Base-by-base conservation (phyloP, 2,888 invertebrate species). In the Alsophila aescularia region DNA sequence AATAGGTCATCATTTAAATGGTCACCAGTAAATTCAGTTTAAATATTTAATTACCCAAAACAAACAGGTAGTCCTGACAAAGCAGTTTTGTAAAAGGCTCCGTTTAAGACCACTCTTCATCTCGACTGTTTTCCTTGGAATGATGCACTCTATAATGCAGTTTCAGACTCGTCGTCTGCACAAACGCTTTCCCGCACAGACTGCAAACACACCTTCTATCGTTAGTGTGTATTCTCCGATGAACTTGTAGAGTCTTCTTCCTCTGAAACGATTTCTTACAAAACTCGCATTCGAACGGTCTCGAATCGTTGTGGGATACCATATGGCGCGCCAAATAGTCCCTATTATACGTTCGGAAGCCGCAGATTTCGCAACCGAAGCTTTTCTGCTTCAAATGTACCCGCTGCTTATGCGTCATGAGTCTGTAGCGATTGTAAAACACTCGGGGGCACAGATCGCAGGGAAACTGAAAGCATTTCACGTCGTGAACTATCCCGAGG, bases 241-340 rank as follows among this genome's bases (percentile, higher is more conserved):
- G 93, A 1, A 92, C 85, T 0, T 92, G 92, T 31, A 93, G 65
- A 0, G 93, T 92, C 50, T 91, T 92, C 62, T 92, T 91, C 58
- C 93, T 92, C 36, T 93, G 93, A 65, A 94, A 94, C 0, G 89
- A 75, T 64, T 93, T 94, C 29, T 92, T 92, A 57, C 94, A 94
- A 54, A 88, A 81, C 4, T 91, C 87, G 60, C 94, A 94, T 32
- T 91, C 85, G 40, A 87, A 93, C 2, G 93, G 93, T 45, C 93
- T 83, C 0, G 92, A 79, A 1, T 93, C 92, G 1, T 90, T 91
- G 53, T 94, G 94, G 0, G 85, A 90, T 0, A 93, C 89, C 77
- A 91, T 90, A 49, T 94, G 94, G 0, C 91, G 82, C 27, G 85
- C 88, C 44, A 94, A 65, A 13, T 92, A 73, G 31, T 91, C 88